These are phyloP conservation scores for Calyptomena viridis DNA, from an alignment of 2,113 vertebrate species.

Conservation along the genomic window DNA sequence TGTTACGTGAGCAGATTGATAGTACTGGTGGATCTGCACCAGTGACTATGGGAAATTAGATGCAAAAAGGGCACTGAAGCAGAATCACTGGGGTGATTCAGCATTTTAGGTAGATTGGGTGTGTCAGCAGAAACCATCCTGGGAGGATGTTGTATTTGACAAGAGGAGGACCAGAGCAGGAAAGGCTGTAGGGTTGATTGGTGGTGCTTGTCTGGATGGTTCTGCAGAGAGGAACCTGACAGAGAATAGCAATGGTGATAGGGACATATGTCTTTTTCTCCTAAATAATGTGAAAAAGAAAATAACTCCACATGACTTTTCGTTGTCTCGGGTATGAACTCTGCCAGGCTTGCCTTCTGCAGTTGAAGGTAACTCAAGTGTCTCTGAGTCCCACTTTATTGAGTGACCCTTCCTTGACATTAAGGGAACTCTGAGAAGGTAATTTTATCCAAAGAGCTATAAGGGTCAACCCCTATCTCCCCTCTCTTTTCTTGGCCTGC, in stretches of 20 bases:
- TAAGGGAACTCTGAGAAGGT: neutral
- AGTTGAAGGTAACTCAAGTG: neutral
- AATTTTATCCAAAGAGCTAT: neutral
- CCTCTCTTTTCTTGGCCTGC: neutral
- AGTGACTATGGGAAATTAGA: neutral
- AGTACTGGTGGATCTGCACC: neutral
- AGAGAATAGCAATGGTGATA: neutral
- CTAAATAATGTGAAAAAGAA: neutral
- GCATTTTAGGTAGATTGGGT: neutral
- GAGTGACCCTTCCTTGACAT: neutral
- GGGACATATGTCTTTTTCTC: neutral
- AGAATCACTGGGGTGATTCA: neutral
- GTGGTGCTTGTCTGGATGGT: neutral
- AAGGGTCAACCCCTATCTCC: too few species aligned
- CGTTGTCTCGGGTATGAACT: rapidly evolving
- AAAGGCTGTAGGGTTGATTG: neutral
- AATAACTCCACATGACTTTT: neutral
- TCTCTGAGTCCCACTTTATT: neutral
- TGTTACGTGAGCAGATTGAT: neutral
- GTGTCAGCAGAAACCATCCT: neutral
- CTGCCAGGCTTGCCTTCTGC: neutral
- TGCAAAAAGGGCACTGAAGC: neutral
- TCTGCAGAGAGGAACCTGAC: neutral
- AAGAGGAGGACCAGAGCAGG: neutral
- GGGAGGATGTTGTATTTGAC: neutral